These are phyloP conservation scores for Rhyacichthys aspro DNA, from an alignment of 2,797 vertebrate species.

Conservation along the genomic window DNA sequence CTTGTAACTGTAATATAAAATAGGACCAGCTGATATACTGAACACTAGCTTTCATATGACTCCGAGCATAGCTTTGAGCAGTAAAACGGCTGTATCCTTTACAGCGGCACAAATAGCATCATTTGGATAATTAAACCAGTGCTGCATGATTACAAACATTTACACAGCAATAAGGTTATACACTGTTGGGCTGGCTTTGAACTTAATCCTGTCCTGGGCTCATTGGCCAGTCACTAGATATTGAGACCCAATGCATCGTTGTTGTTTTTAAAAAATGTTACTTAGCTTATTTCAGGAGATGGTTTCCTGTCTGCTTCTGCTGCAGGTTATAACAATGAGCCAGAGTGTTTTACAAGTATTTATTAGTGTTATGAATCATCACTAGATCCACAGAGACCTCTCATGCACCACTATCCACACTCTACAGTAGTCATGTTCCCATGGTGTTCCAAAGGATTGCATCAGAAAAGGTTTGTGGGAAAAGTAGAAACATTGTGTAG, in stretches of 20 bases:
- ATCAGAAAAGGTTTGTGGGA: no score
- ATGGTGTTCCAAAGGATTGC: no score
- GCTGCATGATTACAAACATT: constrained; percentile 44
- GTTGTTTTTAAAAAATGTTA: constrained; percentile 16
- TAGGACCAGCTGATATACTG: not conserved
- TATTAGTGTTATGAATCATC: constrained; percentile 18
- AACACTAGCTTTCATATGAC: constrained; percentile 25
- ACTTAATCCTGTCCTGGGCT: constrained; percentile 22
- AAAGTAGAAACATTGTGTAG: no score
- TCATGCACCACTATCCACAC: not conserved
- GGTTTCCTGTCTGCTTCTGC: constrained; percentile 17
- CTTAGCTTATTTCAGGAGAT: constrained; percentile 11
- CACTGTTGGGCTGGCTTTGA: constrained; percentile 9
- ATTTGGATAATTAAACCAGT: constrained; percentile 32
- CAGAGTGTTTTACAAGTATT: not conserved
- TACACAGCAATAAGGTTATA: constrained; percentile 25
- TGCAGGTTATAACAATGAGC: constrained; percentile 17
- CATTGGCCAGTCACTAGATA: constrained; percentile 5
- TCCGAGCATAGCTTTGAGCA: constrained; percentile 17
- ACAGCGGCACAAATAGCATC: constrained; percentile 14
- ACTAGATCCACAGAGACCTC: not conserved
- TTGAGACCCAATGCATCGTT: constrained; percentile 14
- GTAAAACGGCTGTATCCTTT: constrained; percentile 22
- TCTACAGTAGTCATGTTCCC: no score
- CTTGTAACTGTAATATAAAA: constrained; percentile 16